phyloP scores from a whole-genome alignment of 2,113 vertebrate genomes.

The Onychostoma macrolepis region DNA sequence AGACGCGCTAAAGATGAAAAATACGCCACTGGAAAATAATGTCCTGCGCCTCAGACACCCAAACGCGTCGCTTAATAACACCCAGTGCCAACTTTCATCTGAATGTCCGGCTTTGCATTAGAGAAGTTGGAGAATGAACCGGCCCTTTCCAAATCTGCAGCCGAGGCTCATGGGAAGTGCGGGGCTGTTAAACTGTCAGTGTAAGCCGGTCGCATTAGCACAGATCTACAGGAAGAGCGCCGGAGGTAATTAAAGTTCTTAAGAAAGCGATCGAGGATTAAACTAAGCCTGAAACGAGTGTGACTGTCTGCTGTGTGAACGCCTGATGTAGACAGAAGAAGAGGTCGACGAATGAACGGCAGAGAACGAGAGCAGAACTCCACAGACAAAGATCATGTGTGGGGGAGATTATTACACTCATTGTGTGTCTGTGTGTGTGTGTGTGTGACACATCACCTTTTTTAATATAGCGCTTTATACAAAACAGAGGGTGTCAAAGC shows the following conservation, averaged over 20 bases:
- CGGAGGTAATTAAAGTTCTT: slow-evolving; percentile 48
- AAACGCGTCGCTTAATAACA: background rate
- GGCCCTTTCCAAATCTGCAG: background rate
- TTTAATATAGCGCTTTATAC: no score
- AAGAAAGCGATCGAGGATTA: slow-evolving; percentile 43
- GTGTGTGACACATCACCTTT: background rate
- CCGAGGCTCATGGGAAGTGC: background rate
- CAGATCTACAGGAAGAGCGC: slow-evolving; percentile 27
- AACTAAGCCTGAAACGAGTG: slow-evolving; percentile 22
- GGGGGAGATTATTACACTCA: background rate
- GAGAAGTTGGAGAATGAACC: background rate
- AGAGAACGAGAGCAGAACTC: background rate
- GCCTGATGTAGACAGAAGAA: background rate
- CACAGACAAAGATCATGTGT: background rate
- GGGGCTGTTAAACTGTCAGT: slow-evolving; percentile 35
- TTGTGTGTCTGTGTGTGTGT: background rate
- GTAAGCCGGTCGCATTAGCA: slow-evolving; percentile 46
- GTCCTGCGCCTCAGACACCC: background rate
- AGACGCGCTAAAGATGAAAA: slow-evolving; percentile 8
- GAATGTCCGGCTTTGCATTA: slow-evolving; percentile 30
- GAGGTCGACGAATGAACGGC: background rate
- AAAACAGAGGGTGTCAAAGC: no score
- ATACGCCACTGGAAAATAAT: background rate
- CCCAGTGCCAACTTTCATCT: background rate
- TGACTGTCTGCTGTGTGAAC: slow-evolving; percentile 5